Percentiles rank a stretch among this genome's conserved stretches.
phyloP scores from a whole-genome alignment of 2,888 invertebrate species.

The Opisthograptis luteolata region DNA sequence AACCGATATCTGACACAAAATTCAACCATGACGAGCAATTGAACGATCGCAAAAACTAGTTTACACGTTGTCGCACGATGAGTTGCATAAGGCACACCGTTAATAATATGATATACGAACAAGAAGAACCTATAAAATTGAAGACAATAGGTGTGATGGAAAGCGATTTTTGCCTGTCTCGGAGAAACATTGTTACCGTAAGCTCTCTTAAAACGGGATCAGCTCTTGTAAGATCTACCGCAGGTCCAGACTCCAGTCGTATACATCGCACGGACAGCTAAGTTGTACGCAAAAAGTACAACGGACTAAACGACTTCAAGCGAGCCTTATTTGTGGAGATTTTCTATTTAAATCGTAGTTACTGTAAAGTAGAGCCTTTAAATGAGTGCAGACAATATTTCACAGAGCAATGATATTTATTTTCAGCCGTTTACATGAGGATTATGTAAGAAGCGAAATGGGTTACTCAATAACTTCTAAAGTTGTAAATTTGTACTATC shows the following conservation, averaged over 20 bases:
- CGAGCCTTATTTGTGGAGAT: constrained; percentile 48
- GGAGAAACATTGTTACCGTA: constrained; percentile 62
- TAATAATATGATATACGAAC: constrained; percentile 44
- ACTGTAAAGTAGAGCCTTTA: constrained; percentile 20
- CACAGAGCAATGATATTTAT: not conserved
- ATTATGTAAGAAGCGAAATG: not conserved
- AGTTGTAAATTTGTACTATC: not conserved
- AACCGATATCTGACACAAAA: constrained; percentile 52
- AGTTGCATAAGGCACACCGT: constrained; percentile 63
- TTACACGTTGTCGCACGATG: constrained; percentile 55
- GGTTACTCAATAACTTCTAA: not conserved
- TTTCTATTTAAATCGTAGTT: constrained; percentile 41
- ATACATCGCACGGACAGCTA: constrained; percentile 54
- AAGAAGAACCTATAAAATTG: constrained; percentile 47
- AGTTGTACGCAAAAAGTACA: constrained; percentile 51
- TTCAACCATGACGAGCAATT: constrained; percentile 51
- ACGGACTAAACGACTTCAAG: constrained; percentile 37
- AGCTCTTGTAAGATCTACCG: constrained; percentile 60
- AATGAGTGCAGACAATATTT: constrained; percentile 7
- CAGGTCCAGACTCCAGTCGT: constrained; percentile 32
- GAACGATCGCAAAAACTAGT: constrained; percentile 47
- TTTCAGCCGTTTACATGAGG: not conserved
- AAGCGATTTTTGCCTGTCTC: constrained; percentile 39
- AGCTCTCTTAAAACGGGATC: constrained; percentile 70
- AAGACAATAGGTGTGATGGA: constrained; percentile 64